Percentiles rank a stretch among this genome's conserved stretches.
phyloP scores from a whole-genome alignment of 2,113 vertebrate species.

The Propithecus coquereli region DNA sequence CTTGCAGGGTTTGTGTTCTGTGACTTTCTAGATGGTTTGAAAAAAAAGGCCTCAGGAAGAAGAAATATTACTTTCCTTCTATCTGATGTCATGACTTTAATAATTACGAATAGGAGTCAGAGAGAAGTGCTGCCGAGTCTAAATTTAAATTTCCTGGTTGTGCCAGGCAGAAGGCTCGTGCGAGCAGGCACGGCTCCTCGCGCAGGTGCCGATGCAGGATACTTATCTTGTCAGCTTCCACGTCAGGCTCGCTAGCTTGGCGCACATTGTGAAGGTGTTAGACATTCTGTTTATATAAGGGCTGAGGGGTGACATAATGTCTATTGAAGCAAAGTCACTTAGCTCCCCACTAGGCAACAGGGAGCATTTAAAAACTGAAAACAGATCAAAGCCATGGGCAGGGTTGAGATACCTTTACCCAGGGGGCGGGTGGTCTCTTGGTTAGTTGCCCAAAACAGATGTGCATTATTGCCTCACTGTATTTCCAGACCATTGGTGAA shows the following conservation, averaged over 20 bases:
- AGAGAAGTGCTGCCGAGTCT: neutral
- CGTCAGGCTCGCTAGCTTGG: rapidly evolving
- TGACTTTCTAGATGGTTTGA: neutral
- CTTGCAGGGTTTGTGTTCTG: neutral
- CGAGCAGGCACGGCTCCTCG: neutral
- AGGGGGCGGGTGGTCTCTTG: neutral
- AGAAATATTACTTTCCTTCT: conserved; percentile 40
- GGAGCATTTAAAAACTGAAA: conserved; percentile 79
- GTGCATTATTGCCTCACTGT: neutral
- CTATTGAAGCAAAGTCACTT: conserved; percentile 79
- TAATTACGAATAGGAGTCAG: neutral
- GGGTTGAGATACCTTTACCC: conserved; percentile 10
- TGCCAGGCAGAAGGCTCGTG: neutral
- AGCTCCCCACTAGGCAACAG: conserved; percentile 74
- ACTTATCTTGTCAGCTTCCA: conserved; percentile 81
- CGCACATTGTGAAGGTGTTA: conserved; percentile 70
- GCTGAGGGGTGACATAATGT: conserved; percentile 84
- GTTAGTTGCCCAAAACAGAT: conserved; percentile 31
- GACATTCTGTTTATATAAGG: conserved; percentile 81
- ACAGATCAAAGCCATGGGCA: conserved; percentile 72
- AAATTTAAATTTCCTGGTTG: neutral
- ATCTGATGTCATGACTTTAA: conserved; percentile 34
- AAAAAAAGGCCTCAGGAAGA: neutral
- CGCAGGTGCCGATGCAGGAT: conserved; percentile 38
- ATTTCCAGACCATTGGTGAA: conserved; percentile 44